Evolutionary conservation across 2,797 vertebrate species (phyloP).

Genomic region (Lepus townsendii): DNA sequence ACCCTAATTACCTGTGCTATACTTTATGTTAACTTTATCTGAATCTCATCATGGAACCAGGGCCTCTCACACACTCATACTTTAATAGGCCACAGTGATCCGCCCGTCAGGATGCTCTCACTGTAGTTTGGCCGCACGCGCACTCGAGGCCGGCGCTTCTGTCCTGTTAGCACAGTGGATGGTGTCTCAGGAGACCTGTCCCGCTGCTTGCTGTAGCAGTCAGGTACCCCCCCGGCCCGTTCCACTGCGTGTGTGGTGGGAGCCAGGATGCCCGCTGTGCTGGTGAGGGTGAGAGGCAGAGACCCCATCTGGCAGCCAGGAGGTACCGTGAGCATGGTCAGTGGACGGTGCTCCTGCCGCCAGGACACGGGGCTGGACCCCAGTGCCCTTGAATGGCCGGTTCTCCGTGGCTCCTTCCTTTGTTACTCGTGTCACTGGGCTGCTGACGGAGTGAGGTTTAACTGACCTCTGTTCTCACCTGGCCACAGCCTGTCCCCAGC

Average conservation of each 20-base stretch:
- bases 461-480: not conserved
- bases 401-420: not conserved
- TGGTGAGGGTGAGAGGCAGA: not conserved
- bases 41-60: constrained; percentile 51
- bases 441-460: not conserved
- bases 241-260: not conserved
- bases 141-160: not conserved
- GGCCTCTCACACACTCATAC: constrained; percentile 51
- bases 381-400: not conserved
- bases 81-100: constrained; percentile 62
- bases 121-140: not conserved
- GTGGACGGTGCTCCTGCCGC: not conserved
- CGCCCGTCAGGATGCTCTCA: not conserved
- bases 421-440: not conserved
- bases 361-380: not conserved
- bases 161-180: not conserved
- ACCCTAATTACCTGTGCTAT: constrained; percentile 23
- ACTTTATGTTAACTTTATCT: constrained; percentile 48
- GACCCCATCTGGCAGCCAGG: not conserved
- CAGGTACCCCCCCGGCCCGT: not conserved
- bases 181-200: not conserved
- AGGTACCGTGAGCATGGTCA: not conserved
- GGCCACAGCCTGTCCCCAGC: not conserved
- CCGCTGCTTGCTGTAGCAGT: not conserved
- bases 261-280: not conserved